Percentiles rank a stretch among this genome's conserved stretches.
phyloP scores from a whole-genome alignment of 2,888 invertebrate species.

The Ectemnius lituratus region DNA sequence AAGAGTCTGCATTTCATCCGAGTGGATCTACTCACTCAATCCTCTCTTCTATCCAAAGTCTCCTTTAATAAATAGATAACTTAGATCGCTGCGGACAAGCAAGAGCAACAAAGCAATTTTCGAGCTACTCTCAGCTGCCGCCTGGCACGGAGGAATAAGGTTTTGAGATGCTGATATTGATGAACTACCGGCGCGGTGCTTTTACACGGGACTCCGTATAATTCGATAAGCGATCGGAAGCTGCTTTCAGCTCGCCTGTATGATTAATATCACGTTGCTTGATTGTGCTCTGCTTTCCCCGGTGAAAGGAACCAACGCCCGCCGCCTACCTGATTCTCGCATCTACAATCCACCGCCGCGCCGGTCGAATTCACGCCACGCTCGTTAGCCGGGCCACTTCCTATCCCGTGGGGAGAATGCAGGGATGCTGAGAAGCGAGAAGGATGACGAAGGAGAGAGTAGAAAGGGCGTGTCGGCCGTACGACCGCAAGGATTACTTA shows the following conservation, averaged over 20 bases:
- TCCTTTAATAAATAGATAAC: conserved; percentile 42
- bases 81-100: conserved; percentile 28
- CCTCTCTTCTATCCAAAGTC: background rate
- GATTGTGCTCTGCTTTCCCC: conserved; percentile 12
- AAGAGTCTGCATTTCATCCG: no score
- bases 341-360: background rate
- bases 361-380: no score
- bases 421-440: no score
- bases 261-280: conserved; percentile 52
- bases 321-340: background rate
- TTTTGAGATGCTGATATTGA: conserved; percentile 54
- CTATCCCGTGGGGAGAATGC: no score
- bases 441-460: no score
- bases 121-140: conserved; percentile 18
- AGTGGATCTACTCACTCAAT: no score
- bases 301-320: conserved; percentile 3
- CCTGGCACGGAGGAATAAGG: conserved; percentile 50
- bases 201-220: conserved; percentile 37
- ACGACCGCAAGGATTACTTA: no score
- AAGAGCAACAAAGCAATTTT: conserved; percentile 49
- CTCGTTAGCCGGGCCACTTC: no score
- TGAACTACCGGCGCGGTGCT: conserved; percentile 43
- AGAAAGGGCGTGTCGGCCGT: no score
- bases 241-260: conserved; percentile 44
- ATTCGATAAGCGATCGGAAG: conserved; percentile 49